Evolutionary conservation across 2,113 vertebrate species (phyloP).

Genomic region (Pycnonotus jocosus): DNA sequence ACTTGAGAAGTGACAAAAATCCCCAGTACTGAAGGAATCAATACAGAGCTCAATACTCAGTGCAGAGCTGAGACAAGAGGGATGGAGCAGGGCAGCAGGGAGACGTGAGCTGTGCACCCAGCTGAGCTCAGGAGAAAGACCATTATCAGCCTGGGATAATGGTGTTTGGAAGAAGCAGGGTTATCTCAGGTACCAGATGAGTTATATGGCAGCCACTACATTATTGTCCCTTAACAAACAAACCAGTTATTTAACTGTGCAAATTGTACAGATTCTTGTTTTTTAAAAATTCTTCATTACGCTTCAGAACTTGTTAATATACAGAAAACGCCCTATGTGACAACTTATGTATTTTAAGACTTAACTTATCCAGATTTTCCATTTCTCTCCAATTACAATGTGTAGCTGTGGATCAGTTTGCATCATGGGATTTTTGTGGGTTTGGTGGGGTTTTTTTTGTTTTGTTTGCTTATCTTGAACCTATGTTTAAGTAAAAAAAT

Average conservation of each 20-base stretch:
- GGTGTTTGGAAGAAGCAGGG: not conserved
- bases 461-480: not conserved
- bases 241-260: not conserved
- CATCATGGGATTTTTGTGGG: not conserved
- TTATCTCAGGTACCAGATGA: not conserved
- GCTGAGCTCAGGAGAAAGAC: not conserved
- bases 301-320: not conserved
- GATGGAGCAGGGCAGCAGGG: not conserved
- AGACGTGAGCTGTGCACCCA: not conserved
- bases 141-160: rapidly evolving
- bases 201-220: not conserved
- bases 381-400: not conserved
- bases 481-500: not conserved
- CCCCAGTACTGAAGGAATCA: not conserved
- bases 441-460: not conserved
- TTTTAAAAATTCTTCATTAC: not conserved
- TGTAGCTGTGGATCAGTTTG: not conserved
- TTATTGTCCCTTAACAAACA: not conserved
- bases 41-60: not conserved
- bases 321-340: not conserved
- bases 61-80: not conserved
- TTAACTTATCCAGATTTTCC: not conserved
- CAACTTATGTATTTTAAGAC: not conserved
- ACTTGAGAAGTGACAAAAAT: not conserved
- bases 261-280: not conserved